Percentiles rank a stretch among this genome's conserved stretches.
Evolutionary conservation across 2,797 vertebrate genomes (phyloP).

Genomic region (Delichon dasypus): DNA sequence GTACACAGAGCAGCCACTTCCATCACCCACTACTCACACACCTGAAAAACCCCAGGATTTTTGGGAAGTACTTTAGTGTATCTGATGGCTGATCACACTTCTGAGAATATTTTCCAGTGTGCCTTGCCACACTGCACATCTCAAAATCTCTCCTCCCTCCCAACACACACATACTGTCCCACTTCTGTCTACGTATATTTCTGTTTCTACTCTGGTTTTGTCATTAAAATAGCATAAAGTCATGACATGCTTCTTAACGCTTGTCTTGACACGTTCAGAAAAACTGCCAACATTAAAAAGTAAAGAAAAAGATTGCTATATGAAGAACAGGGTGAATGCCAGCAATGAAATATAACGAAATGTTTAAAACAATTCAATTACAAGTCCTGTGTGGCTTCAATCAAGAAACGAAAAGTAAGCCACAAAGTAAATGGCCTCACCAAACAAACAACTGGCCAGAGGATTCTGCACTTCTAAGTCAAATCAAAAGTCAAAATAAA

Average conservation of each 20-base stretch:
- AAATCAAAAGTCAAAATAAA: slow-evolving; percentile 11
- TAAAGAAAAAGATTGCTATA: neutral
- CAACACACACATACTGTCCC: neutral
- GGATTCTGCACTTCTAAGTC: neutral
- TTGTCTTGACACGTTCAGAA: slow-evolving; percentile 7
- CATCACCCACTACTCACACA: neutral
- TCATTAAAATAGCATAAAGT: slow-evolving; percentile 18
- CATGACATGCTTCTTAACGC: neutral
- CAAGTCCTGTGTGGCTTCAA: neutral
- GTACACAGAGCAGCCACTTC: neutral
- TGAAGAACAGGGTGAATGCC: neutral
- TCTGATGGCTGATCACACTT: neutral
- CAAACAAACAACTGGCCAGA: neutral
- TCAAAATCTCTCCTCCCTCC: neutral
- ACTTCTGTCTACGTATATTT: neutral
- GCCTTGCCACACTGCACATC: neutral
- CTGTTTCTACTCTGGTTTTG: neutral
- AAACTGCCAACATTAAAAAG: neutral
- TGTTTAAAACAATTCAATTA: slow-evolving; percentile 8
- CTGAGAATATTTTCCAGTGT: neutral
- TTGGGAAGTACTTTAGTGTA: neutral
- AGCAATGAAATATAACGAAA: neutral
- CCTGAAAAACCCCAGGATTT: neutral
- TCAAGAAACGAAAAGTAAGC: slow-evolving; percentile 14
- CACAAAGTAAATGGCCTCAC: neutral